These are phyloP conservation scores for Pantelozetes paolii DNA, from an alignment of 2,888 invertebrate species.

Conservation along the genomic window DNA sequence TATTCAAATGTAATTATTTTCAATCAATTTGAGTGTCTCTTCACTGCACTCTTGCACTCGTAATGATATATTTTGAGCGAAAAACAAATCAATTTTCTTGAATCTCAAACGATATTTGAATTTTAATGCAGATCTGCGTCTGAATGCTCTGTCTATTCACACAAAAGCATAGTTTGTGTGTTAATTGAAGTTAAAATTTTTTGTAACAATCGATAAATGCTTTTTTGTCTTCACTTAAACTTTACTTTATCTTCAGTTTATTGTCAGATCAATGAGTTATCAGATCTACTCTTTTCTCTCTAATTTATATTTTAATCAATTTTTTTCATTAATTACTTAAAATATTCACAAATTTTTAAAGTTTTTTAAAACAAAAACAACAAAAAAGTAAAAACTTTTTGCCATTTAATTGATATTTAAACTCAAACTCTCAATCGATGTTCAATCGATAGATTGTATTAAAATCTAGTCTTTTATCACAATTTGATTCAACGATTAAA, in stretches of 20 bases:
- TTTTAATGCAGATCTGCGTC: background rate
- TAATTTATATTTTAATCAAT: background rate
- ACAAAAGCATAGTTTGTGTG: background rate
- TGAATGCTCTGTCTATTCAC: background rate
- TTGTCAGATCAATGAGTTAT: background rate
- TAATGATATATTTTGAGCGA: background rate
- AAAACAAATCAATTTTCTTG: constrained; percentile 17
- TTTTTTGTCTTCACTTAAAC: constrained; percentile 2
- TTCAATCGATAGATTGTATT: too few species aligned
- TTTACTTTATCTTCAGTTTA: background rate
- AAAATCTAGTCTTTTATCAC: too few species aligned
- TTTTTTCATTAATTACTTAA: too few species aligned
- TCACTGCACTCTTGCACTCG: background rate
- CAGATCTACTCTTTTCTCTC: background rate
- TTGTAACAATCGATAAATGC: background rate
- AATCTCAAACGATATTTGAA: constrained; percentile 16
- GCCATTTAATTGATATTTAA: too few species aligned
- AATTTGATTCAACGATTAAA: too few species aligned
- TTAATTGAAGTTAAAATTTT: background rate
- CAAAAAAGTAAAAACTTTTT: too few species aligned
- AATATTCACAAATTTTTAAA: too few species aligned
- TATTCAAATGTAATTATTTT: constrained; percentile 8
- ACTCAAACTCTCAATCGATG: too few species aligned
- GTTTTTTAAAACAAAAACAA: too few species aligned
- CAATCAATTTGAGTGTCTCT: constrained; percentile 16